Evolutionary conservation across 2,888 invertebrate genomes (phyloP).

Genomic region (Conchocele bisecta): DNA sequence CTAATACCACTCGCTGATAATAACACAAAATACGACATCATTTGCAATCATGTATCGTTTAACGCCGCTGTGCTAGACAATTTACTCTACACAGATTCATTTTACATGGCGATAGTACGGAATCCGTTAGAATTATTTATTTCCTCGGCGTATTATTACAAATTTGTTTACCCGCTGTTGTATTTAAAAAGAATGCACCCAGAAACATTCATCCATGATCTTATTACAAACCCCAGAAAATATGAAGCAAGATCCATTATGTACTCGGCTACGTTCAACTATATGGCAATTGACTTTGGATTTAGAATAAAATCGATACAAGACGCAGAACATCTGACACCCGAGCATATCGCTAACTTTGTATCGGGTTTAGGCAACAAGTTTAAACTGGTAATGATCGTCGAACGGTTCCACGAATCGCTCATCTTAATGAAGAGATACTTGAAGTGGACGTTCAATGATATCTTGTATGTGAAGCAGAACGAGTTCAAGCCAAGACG

Average conservation of each 20-base stretch:
- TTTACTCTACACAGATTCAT: background rate
- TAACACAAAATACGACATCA: background rate
- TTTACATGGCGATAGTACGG: slow-evolving; percentile 3
- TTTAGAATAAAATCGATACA: background rate
- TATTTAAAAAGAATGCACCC: background rate
- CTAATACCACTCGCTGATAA: background rate
- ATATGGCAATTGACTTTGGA: background rate
- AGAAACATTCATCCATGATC: background rate
- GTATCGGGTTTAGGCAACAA: background rate
- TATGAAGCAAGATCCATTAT: background rate
- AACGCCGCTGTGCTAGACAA: background rate
- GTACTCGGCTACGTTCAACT: background rate
- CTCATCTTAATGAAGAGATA: slow-evolving; percentile 10
- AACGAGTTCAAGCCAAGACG: background rate
- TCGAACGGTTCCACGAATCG: slow-evolving; percentile 20
- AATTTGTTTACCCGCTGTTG: background rate
- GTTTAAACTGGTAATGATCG: slow-evolving; percentile 10
- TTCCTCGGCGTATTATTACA: background rate
- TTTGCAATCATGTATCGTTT: slow-evolving; percentile 6
- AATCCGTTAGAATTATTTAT: background rate
- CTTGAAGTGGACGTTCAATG: slow-evolving; percentile 16
- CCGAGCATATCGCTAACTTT: background rate
- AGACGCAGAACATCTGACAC: background rate
- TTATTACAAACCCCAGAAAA: background rate
- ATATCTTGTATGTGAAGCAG: slow-evolving; percentile 10